A percentile compares a stretch with the other conserved stretches of the same genome.
phyloP scores from a whole-genome alignment of 2,113 vertebrate genomes.

The Prunella himalayana region DNA sequence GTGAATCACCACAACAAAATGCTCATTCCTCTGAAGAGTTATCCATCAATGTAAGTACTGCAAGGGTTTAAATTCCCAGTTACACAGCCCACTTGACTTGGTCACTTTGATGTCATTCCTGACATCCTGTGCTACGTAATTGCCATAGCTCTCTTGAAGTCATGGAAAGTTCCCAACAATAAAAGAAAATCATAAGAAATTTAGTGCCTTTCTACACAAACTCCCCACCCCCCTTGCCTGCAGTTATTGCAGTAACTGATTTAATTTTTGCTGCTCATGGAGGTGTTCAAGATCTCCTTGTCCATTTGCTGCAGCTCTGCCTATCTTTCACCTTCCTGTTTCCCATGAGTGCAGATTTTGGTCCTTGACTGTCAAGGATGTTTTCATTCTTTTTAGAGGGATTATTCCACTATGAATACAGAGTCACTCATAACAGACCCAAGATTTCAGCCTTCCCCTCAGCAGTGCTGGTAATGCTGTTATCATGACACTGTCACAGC shows the following conservation, averaged over 20 bases:
- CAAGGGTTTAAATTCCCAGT: neutral
- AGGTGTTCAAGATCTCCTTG: neutral
- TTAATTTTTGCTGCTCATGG: neutral
- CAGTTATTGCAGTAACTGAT: neutral
- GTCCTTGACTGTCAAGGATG: neutral
- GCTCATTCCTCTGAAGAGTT: neutral
- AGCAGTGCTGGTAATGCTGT: neutral
- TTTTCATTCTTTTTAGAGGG: neutral
- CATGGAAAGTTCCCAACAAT: neutral
- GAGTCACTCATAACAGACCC: neutral
- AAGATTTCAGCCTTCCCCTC: neutral
- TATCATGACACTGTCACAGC: neutral
- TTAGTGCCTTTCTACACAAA: neutral
- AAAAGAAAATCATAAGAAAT: neutral
- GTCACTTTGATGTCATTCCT: neutral
- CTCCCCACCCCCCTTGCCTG: neutral
- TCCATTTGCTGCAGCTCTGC: neutral
- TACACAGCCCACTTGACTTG: neutral
- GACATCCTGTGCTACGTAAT: neutral
- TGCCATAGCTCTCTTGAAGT: neutral
- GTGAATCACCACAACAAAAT: slow-evolving; percentile 23
- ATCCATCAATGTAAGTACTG: neutral
- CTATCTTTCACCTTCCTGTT: neutral
- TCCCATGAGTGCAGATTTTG: neutral
- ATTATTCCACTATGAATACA: neutral